These are phyloP conservation scores for Menidia beryllina DNA, from an alignment of 2,113 vertebrate species.

Conservation along the genomic window DNA sequence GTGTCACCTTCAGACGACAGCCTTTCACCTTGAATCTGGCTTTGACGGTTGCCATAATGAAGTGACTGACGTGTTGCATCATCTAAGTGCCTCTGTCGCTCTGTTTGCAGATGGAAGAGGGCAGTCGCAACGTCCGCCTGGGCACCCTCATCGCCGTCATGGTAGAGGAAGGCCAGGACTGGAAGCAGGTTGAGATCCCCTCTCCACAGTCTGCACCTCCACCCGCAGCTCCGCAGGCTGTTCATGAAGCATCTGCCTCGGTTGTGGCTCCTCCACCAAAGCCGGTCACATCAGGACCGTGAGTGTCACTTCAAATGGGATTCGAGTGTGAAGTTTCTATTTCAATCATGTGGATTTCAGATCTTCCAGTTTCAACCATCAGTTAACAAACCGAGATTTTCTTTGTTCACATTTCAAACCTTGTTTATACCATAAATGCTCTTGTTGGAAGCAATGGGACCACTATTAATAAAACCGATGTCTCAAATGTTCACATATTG, in stretches of 20 bases:
- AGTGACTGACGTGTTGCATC: neutral
- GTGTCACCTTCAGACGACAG: neutral
- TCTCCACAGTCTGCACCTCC: conserved; percentile 62
- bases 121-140: conserved; percentile 88
- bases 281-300: conserved; percentile 68
- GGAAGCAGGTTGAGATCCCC: conserved; percentile 92
- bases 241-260: conserved; percentile 38
- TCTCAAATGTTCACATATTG: too few relatives aligned
- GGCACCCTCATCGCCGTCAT: conserved; percentile 92
- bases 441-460: conserved; percentile 6
- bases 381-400: neutral
- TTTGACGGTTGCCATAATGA: neutral
- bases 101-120: conserved; percentile 87
- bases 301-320: conserved; percentile 59
- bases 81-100: neutral
- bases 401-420: conserved; percentile 17
- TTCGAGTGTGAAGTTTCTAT: too few relatives aligned
- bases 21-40: neutral
- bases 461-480: too few relatives aligned
- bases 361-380: neutral
- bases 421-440: conserved; percentile 46
- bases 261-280: conserved; percentile 45
- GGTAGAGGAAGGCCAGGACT: conserved; percentile 95
- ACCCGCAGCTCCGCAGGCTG: conserved; percentile 53
- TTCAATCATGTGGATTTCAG: too few relatives aligned